Evolutionary conservation across 2,888 invertebrate species (phyloP), one percentile per base, ranked within the genome.

Genomic region (Scrobipalpa costella): DNA sequence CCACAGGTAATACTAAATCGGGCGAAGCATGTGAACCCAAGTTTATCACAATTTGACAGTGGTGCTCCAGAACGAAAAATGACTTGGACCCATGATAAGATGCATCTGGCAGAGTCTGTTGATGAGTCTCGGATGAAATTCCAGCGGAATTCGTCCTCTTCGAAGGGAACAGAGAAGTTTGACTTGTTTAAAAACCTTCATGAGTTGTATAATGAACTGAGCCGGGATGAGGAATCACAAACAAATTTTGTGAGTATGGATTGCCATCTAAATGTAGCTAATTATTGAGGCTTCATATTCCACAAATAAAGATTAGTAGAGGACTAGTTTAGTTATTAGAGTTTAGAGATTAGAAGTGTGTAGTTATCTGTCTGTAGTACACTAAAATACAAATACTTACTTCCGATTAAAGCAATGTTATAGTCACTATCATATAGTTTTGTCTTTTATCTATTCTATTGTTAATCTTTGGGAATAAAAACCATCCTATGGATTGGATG

Each of bases 31-130:
- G 90, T 88, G 79, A 90, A 89, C 83, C 77, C 84, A 74, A 88
- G 84, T 75, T 78, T 89, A 80, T 78, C 87, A 76, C 87, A 87
- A 76, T 86, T 85, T 80, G 86, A 85, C 73, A 85, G 86, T 88
- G 88, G 89, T 85, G 88, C 86, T 74, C 76, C 84, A 83, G 90
- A 89, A 75, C 89, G 90, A 84, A 91, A 90, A 85, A 90, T 91
- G 91, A 91, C 90, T 87, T 91, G 91, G 91, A 90, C 86, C 76
- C 86, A 89, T 79, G 90, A 90, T 84, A 91, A 90, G 79, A 88
- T 90, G 78, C 89, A 90, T 73, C 79, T 90, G 74, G 83, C 90
- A 71, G 91, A 91, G 78, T 83, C 90, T 77, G 87, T 89, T 68
- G 91, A 91, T 75, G 90, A 90, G 69, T 86, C 89, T 62, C 88